Percentiles rank a stretch among this genome's conserved stretches.
Evolutionary conservation across 2,797 vertebrate species (phyloP).

Genomic region (Ctenochaetus hawaiiensis): DNA sequence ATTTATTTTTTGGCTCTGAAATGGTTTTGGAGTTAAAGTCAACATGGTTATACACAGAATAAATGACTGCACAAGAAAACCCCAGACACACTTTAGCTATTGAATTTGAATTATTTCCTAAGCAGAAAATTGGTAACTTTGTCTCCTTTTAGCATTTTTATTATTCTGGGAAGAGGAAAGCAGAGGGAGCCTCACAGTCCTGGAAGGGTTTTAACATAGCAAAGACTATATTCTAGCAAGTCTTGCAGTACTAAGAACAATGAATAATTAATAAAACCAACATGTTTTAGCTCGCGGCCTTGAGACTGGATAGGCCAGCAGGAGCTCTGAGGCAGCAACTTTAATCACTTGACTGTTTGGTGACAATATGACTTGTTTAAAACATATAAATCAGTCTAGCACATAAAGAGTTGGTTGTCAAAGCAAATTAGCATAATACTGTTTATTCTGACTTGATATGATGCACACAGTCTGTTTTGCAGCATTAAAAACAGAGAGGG

Average conservation of each 20-base stretch:
- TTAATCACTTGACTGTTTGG: slow-evolving; percentile 20
- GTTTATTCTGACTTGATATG: not conserved
- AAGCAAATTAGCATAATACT: not conserved
- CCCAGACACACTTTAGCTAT: slow-evolving; percentile 11
- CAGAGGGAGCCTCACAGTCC: slow-evolving; percentile 18
- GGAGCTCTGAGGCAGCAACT: not conserved
- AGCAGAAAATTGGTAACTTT: slow-evolving; percentile 33
- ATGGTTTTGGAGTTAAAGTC: not conserved
- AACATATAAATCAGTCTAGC: not conserved
- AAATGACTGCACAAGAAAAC: slow-evolving; percentile 9
- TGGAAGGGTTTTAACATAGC: slow-evolving; percentile 36
- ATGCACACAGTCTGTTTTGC: not conserved
- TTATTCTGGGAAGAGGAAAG: slow-evolving; percentile 20
- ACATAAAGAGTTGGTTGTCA: not conserved
- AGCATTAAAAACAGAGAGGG: not conserved
- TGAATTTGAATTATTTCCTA: slow-evolving; percentile 41
- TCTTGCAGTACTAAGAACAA: slow-evolving; percentile 23
- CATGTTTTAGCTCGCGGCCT: slow-evolving; percentile 34
- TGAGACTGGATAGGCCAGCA: slow-evolving; percentile 9
- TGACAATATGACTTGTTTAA: slow-evolving; percentile 18
- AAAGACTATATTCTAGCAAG: slow-evolving; percentile 43
- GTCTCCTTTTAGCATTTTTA: slow-evolving; percentile 37
- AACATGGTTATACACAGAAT: slow-evolving; percentile 3
- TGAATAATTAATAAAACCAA: slow-evolving; percentile 59
- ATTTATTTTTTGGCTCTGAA: too few species aligned